phyloP scores from a whole-genome alignment of 2,888 invertebrate species.

The Phragmatobia fuliginosa region DNA sequence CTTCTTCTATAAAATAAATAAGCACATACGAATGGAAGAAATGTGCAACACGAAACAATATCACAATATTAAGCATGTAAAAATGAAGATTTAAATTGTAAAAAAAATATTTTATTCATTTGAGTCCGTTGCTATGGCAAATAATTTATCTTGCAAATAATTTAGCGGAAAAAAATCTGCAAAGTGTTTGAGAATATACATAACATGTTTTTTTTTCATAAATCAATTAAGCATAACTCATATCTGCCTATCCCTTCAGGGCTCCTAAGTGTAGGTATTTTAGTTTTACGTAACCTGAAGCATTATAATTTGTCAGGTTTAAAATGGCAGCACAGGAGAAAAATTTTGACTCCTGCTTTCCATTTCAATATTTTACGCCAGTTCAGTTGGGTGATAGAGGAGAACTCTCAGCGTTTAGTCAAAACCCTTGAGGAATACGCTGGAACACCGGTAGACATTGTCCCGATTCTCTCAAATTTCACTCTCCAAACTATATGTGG shows the following conservation, averaged over 20 bases:
- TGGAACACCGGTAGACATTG: conserved; percentile 76
- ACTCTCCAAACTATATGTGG: conserved; percentile 89
- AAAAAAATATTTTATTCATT: too few relatives aligned
- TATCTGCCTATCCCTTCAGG: too few relatives aligned
- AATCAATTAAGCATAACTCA: too few relatives aligned
- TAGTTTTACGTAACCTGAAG: not conserved
- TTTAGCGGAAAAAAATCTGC: too few relatives aligned
- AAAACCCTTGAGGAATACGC: conserved; percentile 58
- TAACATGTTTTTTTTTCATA: not conserved
- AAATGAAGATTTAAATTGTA: not conserved
- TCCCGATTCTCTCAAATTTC: conserved; percentile 85
- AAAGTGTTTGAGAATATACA: too few relatives aligned
- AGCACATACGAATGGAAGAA: too few relatives aligned
- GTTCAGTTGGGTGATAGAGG: conserved; percentile 74
- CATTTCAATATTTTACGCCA: conserved; percentile 88
- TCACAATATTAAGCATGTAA: not conserved
- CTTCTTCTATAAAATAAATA: not conserved
- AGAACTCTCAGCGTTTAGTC: conserved; percentile 76
- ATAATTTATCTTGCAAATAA: too few relatives aligned
- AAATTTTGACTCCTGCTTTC: conserved; percentile 88
- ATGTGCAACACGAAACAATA: not conserved
- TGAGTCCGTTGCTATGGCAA: too few relatives aligned
- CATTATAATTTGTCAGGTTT: conserved; percentile 60
- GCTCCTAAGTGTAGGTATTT: not conserved
- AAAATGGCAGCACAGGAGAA: conserved; percentile 88